Percentiles rank a stretch among this genome's conserved stretches.
phyloP scores from a whole-genome alignment of 2,888 invertebrate species.

The Physocephala rufipes region DNA sequence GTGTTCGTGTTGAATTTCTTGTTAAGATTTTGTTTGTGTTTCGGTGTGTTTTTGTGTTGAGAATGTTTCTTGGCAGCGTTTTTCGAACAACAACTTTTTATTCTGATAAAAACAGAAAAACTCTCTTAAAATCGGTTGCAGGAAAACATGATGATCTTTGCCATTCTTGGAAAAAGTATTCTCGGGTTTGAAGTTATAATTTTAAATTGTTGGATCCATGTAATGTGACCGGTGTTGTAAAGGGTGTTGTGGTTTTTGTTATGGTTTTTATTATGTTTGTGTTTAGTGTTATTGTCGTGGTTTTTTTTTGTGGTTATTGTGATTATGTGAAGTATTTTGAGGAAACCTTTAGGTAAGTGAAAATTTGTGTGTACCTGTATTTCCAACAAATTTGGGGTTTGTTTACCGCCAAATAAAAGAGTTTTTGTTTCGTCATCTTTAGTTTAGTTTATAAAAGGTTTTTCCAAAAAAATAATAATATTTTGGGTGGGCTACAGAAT shows the following conservation, averaged over 20 bases:
- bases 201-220: neutral
- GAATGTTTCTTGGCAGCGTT: neutral
- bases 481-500: too few relatives aligned
- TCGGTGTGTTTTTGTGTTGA: neutral
- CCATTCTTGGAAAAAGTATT: neutral
- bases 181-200: neutral
- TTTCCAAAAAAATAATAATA: too few relatives aligned
- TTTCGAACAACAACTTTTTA: too few relatives aligned
- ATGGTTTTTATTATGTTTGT: neutral
- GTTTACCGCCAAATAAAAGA: too few relatives aligned
- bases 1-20: neutral
- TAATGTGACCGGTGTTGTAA: neutral
- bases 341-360: neutral
- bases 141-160: too few relatives aligned
- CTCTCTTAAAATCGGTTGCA: too few relatives aligned
- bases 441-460: too few relatives aligned
- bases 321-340: neutral
- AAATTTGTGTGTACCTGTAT: neutral
- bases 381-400: too few relatives aligned
- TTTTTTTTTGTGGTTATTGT: constrained; percentile 3
- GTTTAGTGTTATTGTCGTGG: neutral
- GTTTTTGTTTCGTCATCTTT: too few relatives aligned
- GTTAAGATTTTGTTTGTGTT: neutral
- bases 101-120: too few relatives aligned
- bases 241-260: neutral